These are phyloP conservation scores for Poecile montanus DNA, from an alignment of 2,797 vertebrate species.

Conservation along the genomic window DNA sequence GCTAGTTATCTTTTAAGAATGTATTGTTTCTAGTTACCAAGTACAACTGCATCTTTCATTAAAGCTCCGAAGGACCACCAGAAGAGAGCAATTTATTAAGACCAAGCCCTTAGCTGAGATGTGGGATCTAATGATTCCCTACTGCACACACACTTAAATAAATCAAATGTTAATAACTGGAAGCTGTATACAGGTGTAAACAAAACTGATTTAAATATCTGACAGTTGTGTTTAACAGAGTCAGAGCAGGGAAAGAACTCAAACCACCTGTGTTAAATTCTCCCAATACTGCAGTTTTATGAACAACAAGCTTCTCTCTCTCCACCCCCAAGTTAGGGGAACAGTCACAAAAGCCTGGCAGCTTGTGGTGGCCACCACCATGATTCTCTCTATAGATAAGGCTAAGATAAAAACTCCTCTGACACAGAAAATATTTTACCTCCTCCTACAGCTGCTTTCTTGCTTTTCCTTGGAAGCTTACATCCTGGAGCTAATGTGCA, in stretches of 20 bases:
- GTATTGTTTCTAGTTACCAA: not conserved
- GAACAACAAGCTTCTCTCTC: not conserved
- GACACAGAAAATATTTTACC: not conserved
- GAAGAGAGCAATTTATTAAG: conserved; percentile 1
- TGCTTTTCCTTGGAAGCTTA: not conserved
- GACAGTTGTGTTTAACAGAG: not conserved
- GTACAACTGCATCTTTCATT: not conserved
- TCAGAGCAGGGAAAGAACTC: not conserved
- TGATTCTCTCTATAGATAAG: not conserved
- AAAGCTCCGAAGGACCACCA: not conserved
- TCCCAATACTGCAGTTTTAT: not conserved
- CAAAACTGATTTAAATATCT: not conserved
- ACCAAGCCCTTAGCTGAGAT: not conserved
- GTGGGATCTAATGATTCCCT: not conserved
- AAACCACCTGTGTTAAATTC: not conserved
- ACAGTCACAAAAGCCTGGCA: not conserved
- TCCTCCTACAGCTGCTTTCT: not conserved
- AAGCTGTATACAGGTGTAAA: not conserved
- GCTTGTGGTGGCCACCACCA: not conserved
- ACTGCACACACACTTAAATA: not conserved
- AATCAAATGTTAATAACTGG: not conserved
- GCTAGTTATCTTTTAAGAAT: not conserved
- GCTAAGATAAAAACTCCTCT: not conserved
- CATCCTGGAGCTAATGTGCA: not conserved
- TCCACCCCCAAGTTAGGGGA: not conserved